A percentile compares a stretch with the other conserved stretches of the same genome.
Conservation (phyloP, 2,797 vertebrate species). For the Siniperca undulata region DNA sequence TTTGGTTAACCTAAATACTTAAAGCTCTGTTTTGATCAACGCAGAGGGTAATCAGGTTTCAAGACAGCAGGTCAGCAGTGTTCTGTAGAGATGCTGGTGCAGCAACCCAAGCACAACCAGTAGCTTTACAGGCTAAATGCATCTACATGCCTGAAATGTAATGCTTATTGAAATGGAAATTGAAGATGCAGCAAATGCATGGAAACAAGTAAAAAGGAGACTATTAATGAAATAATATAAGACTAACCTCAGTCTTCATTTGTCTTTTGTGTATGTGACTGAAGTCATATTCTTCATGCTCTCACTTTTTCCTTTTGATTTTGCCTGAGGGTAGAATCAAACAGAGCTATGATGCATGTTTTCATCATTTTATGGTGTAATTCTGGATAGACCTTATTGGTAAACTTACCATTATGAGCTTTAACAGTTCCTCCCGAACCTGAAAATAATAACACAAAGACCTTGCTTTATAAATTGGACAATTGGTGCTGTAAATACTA, state of each 20-base stretch:
- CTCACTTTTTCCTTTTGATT: slow-evolving; percentile 51
- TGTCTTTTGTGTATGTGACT: slow-evolving; percentile 58
- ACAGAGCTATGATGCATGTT: not conserved
- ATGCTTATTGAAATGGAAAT: not conserved
- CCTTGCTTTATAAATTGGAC: not conserved
- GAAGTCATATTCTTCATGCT: slow-evolving; percentile 62
- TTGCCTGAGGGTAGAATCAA: slow-evolving; percentile 52
- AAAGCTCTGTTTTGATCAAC: not conserved
- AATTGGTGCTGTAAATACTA: not conserved
- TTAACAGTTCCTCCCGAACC: slow-evolving; percentile 83
- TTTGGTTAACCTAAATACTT: not conserved
- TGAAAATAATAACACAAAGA: slow-evolving; percentile 59
- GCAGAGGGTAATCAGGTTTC: not conserved
- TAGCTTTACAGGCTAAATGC: not conserved
- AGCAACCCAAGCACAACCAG: not conserved
- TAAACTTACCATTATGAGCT: slow-evolving; percentile 77
- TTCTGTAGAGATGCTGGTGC: not conserved
- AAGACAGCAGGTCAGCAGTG: not conserved
- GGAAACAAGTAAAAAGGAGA: not conserved
- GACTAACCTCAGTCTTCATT: slow-evolving; percentile 56
- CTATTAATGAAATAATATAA: not conserved
- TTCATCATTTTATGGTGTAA: not conserved
- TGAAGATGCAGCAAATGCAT: not conserved
- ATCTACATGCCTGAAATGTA: not conserved
- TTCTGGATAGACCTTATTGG: not conserved